Conservation (phyloP, 2,797 vertebrate species). For the Chloroceryle amazona region DNA sequence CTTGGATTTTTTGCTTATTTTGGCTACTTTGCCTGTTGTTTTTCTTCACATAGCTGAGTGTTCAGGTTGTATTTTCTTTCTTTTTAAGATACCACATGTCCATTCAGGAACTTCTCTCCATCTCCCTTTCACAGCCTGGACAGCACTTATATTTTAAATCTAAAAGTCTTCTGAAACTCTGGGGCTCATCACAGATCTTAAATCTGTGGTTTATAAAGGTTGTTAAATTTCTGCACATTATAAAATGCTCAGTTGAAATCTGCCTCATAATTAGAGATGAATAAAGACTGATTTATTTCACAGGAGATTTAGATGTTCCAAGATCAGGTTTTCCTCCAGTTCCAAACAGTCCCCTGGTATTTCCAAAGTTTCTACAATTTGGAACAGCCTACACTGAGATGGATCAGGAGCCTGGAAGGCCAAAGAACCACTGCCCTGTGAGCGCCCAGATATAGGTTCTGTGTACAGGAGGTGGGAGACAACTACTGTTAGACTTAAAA, state of each 20-base stretch:
- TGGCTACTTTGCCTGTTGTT: neutral
- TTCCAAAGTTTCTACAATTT: neutral
- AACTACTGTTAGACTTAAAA: neutral
- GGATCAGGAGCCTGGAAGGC: neutral
- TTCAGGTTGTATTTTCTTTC: neutral
- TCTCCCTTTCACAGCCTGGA: neutral
- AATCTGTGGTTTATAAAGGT: neutral
- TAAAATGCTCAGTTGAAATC: neutral
- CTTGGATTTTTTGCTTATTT: neutral
- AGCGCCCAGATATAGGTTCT: neutral
- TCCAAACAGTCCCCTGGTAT: neutral
- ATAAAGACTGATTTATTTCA: neutral
- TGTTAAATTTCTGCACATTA: neutral
- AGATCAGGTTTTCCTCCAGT: neutral
- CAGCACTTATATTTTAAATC: neutral
- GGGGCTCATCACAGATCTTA: neutral
- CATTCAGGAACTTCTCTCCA: neutral
- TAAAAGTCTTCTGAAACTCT: neutral
- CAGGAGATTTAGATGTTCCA: neutral
- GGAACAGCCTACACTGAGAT: neutral
- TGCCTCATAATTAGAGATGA: neutral
- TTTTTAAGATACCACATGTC: neutral
- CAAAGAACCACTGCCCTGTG: rapidly evolving
- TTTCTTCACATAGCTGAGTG: neutral
- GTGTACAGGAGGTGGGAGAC: neutral